Conservation (phyloP, 2,888 invertebrate genomes). For the Pantelozetes paolii region DNA sequence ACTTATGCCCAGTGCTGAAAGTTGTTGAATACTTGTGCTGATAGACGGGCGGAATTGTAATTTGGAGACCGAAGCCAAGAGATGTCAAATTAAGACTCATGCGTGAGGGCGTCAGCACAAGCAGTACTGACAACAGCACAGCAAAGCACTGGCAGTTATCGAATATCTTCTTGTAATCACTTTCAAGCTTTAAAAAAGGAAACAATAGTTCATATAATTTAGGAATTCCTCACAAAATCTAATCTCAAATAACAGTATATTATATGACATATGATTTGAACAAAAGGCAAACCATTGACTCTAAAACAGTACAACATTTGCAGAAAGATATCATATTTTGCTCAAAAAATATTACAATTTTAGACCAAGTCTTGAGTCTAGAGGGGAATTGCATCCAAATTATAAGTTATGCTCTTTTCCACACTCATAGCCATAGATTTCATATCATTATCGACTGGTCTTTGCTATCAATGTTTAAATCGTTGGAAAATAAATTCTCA, state of each 20-base stretch:
- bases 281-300: too few species aligned
- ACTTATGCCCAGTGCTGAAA: neutral
- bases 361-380: too few species aligned
- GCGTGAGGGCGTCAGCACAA: neutral
- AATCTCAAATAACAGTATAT: too few species aligned
- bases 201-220: neutral
- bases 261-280: neutral
- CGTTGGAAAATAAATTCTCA: too few species aligned
- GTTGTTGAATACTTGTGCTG: slow-evolving; percentile 19
- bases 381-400: slow-evolving; percentile 3
- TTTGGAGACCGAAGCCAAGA: neutral
- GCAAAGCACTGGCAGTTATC: too few species aligned
- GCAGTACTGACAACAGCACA: too few species aligned
- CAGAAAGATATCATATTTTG: too few species aligned
- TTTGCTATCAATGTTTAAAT: neutral
- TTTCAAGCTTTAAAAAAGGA: neutral
- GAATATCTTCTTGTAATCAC: neutral
- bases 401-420: neutral
- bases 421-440: neutral
- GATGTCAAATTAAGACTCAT: neutral
- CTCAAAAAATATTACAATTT: too few species aligned
- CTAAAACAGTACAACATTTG: too few species aligned
- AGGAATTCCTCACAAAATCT: neutral
- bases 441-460: neutral
- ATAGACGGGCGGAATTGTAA: slow-evolving; percentile 8